Percentiles rank a stretch among this genome's conserved stretches.
phyloP scores from a whole-genome alignment of 2,888 invertebrate species.

The Philereme vetulata region DNA sequence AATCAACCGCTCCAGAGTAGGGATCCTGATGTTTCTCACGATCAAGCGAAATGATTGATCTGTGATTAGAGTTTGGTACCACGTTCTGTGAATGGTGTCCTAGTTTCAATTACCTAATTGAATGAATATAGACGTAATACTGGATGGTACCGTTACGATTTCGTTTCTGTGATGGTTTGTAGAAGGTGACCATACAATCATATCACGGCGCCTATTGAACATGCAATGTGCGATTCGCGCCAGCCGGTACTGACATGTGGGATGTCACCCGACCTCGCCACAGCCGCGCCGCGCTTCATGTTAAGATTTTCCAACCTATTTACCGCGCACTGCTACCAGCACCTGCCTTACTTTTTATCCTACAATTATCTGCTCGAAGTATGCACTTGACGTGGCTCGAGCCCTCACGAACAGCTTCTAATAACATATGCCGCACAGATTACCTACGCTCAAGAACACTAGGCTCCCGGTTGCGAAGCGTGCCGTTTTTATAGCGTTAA shows the following conservation, averaged over 20 bases:
- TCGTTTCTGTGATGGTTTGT: conserved; percentile 4
- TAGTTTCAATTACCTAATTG: conserved; percentile 26
- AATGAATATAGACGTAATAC: conserved; percentile 20
- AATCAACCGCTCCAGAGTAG: conserved; percentile 37
- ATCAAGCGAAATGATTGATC: conserved; percentile 42
- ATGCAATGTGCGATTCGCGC: conserved; percentile 35
- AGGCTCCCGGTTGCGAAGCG: conserved; percentile 47
- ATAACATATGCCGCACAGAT: conserved; percentile 63
- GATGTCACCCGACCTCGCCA: conserved; percentile 53
- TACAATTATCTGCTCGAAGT: conserved; percentile 54
- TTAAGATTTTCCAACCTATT: conserved; percentile 67
- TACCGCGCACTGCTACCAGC: conserved; percentile 51
- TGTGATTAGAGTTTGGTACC: conserved; percentile 39
- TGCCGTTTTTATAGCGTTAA: conserved; percentile 52
- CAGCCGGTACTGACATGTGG: conserved; percentile 66
- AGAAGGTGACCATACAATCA: conserved; percentile 19
- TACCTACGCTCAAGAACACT: conserved; percentile 56
- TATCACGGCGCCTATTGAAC: conserved; percentile 10
- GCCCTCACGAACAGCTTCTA: conserved; percentile 51
- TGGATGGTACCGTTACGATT: conserved; percentile 11
- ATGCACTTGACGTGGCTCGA: conserved; percentile 61
- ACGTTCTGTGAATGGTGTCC: conserved; percentile 35
- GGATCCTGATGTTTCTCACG: conserved; percentile 37
- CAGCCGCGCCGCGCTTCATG: conserved; percentile 39
- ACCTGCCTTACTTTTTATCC: conserved; percentile 65